These are phyloP conservation scores for Dreissena rostriformis DNA, from an alignment of 1,140 invertebrate genomes.

Conservation along the genomic window DNA sequence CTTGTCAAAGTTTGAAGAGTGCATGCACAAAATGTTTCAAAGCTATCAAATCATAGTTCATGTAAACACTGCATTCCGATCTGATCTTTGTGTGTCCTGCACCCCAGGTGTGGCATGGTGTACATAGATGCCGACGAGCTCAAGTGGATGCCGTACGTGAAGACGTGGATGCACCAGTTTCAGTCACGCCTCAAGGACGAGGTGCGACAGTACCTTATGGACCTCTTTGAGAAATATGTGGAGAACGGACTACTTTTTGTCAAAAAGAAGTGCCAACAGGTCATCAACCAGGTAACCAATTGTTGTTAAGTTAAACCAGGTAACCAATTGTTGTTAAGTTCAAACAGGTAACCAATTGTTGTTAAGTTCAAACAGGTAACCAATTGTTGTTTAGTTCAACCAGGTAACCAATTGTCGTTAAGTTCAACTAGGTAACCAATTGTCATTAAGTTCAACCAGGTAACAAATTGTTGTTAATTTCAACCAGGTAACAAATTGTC, in stretches of 20 bases:
- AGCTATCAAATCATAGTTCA: too few species aligned
- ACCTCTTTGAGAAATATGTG: slow-evolving; percentile 86
- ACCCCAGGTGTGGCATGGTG: slow-evolving; percentile 81
- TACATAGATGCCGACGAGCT: slow-evolving; percentile 81
- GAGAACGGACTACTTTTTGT: slow-evolving; percentile 86
- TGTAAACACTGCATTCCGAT: too few species aligned
- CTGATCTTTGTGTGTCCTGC: too few species aligned
- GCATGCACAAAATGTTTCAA: too few species aligned
- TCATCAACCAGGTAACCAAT: slow-evolving; percentile 85
- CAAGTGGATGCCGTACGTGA: slow-evolving; percentile 80
- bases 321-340: slow-evolving; percentile 80
- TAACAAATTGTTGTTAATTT: slow-evolving; percentile 80
- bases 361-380: slow-evolving; percentile 85
- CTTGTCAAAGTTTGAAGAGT: too few species aligned
- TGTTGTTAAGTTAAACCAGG: slow-evolving; percentile 81
- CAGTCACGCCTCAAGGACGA: slow-evolving; percentile 71
- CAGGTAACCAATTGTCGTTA: slow-evolving; percentile 82
- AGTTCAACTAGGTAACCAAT: slow-evolving; percentile 84
- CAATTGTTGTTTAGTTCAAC: too few species aligned
- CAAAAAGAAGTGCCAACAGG: slow-evolving; percentile 85
- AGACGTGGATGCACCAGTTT: slow-evolving; percentile 77
- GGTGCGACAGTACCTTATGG: slow-evolving; percentile 82
- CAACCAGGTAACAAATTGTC: slow-evolving; percentile 82
- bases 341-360: slow-evolving; percentile 82
- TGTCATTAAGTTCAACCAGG: slow-evolving; percentile 84